Percentiles rank a stretch among this genome's conserved stretches.
phyloP scores from a whole-genome alignment of 2,888 invertebrate genomes.

The Pseudanteris insignis region DNA sequence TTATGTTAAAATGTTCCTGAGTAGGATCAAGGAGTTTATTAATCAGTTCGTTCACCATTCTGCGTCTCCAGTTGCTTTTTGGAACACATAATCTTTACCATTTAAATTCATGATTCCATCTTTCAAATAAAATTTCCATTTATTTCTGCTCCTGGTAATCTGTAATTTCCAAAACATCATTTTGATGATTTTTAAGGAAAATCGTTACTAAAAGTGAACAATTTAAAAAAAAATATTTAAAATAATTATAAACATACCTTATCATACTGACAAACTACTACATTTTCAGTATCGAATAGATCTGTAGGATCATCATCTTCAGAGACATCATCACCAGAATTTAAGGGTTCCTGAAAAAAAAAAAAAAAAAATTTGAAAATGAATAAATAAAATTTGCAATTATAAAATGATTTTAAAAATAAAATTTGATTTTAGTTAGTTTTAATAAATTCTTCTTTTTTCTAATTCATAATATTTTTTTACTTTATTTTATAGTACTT shows the following conservation, averaged over 20 bases:
- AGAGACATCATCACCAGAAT: conserved; percentile 97
- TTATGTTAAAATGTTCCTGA: no score
- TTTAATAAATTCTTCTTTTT: no score
- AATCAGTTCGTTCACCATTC: conserved; percentile 84
- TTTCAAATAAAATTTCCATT: conserved; percentile 99
- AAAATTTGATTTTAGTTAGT: neutral
- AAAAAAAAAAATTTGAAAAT: conserved; percentile 7
- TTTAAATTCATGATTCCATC: conserved; percentile 99
- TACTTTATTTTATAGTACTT: no score
- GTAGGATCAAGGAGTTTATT: neutral
- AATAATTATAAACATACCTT: conserved; percentile 78
- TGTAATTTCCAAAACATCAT: conserved; percentile 60
- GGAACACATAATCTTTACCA: conserved; percentile 98
- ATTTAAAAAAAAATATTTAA: no score
- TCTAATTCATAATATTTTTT: no score
- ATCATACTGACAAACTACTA: conserved; percentile 99
- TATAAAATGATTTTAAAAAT: neutral
- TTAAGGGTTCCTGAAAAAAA: conserved; percentile 82
- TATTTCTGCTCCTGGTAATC: conserved; percentile 97
- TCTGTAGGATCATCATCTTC: conserved; percentile 96
- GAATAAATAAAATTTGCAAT: no score
- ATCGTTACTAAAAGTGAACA: no score
- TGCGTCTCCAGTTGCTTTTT: conserved; percentile 98
- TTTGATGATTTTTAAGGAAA: no score
- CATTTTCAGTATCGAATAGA: conserved; percentile 98